Base-by-base conservation (phyloP, 2,113 vertebrate genomes). In the Sceloporus tristichus region DNA sequence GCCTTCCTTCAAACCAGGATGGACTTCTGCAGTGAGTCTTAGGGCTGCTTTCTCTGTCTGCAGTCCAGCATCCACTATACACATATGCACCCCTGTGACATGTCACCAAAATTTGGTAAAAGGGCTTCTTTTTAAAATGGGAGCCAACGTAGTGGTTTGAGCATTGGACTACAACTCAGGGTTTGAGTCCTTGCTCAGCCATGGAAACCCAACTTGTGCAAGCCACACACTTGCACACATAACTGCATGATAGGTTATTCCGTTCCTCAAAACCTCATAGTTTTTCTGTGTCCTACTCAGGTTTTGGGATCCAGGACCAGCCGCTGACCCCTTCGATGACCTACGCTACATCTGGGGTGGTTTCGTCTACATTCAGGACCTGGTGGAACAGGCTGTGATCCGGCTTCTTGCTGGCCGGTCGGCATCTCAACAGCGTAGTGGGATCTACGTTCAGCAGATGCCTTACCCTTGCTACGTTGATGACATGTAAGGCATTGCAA, bases 401-500 rank as follows among this genome's bases (percentile, higher is more conserved):
- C 94, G 65, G 8, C 89, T 98, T 27, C 97, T 98, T 77, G 96
- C 96, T 0, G 87, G 97, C 65, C 76, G 92, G 9, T 70, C 86
- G 29, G 74, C 93, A 9, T 54, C 87, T 27, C 93, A 95, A 1
- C 94, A 75, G 2, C 94, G 77, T 5, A 96, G 85, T 0, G 97
- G 98, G 77, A 91, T 98, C 91, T 98, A 98, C 18, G 5, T 98
- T 84, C 98, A 99, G 92, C 98, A 99, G 94, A 98, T 98, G 97
- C 98, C 98, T 2, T 98, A 99, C 87, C 98, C 98, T 0, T 99
- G 98, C 96, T 98, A 97, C 0, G 97, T 98, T 87, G 98, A 98
- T 0, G 98, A 99, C 0, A 94, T 97, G 98, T 99, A 91, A 97
- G 98, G 94, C 23, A 25, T 2, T 16, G 27, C 4, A 0, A 25